Conservation (phyloP, 2,888 invertebrate genomes). For the Sarcophaga rosellei region DNA sequence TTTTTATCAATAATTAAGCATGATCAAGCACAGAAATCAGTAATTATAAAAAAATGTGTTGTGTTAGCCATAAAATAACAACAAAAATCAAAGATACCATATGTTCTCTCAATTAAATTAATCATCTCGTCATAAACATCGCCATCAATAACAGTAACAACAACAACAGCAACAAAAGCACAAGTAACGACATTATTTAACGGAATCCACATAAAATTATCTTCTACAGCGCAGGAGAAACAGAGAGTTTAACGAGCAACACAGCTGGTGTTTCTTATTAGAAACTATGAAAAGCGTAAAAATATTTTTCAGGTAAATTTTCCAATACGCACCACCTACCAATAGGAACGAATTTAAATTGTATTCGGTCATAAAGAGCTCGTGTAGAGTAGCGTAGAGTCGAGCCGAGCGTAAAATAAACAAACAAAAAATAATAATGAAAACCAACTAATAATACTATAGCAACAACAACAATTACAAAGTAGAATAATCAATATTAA, state of each 20-base stretch:
- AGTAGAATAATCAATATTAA: no score
- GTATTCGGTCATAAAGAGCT: constrained; percentile 6
- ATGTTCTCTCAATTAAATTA: constrained; percentile 10
- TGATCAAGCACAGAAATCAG: no score
- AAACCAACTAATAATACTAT: not conserved
- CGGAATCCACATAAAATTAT: constrained; percentile 14
- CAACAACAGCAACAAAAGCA: constrained; percentile 11
- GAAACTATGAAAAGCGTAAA: constrained; percentile 70
- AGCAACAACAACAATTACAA: constrained; percentile 33
- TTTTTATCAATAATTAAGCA: no score
- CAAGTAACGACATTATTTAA: constrained; percentile 27
- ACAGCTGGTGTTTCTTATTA: no score
- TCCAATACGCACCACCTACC: constrained; percentile 1
- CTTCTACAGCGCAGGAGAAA: no score
- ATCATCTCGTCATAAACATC: constrained; percentile 5
- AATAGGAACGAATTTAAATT: constrained; percentile 15
- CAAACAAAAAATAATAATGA: constrained; percentile 31
- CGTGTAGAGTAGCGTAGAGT: not conserved
- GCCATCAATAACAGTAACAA: constrained; percentile 5
- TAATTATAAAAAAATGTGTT: no score
- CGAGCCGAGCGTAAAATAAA: not conserved
- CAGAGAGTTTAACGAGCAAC: no score
- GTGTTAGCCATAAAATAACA: no score
- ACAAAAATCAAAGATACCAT: no score
- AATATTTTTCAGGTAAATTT: constrained; percentile 72